phyloP scores from a whole-genome alignment of 2,888 invertebrate species.

The Eretmocerus hayati region DNA sequence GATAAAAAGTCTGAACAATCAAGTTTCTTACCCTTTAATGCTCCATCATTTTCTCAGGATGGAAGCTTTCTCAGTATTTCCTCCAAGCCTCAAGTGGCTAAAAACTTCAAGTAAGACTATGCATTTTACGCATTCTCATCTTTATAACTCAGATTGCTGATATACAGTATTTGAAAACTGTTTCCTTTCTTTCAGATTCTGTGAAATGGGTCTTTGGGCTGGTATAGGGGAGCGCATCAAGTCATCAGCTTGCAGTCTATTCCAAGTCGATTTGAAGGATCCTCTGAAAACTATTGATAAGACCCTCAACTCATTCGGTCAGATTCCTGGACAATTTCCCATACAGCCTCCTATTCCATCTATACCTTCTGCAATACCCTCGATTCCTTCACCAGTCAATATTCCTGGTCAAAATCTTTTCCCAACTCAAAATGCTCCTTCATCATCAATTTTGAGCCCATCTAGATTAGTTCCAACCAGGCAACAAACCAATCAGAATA shows the following conservation, averaged over 20 bases:
- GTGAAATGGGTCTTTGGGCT: constrained; percentile 65
- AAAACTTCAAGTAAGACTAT: constrained; percentile 40
- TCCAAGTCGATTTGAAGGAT: constrained; percentile 19
- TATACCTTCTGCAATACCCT: too few species aligned
- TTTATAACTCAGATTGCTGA: neutral
- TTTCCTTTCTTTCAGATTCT: constrained; percentile 47
- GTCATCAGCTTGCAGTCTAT: constrained; percentile 49
- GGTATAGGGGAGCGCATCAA: constrained; percentile 55
- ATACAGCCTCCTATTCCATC: too few species aligned
- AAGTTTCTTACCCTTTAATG: constrained; percentile 11
- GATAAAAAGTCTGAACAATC: constrained; percentile 31
- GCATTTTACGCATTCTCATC: too few species aligned
- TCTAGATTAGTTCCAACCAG: too few species aligned
- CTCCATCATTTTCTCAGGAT: constrained; percentile 31
- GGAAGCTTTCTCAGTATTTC: constrained; percentile 54
- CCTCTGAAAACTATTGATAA: constrained; percentile 14
- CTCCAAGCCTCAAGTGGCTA: constrained; percentile 46
- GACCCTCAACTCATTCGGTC: neutral
- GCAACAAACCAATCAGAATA: too few species aligned
- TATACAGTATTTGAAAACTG: neutral
- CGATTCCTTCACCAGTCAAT: too few species aligned
- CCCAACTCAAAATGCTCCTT: too few species aligned
- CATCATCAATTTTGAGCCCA: too few species aligned
- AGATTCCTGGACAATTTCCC: neutral
- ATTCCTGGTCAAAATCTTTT: too few species aligned